Evolutionary conservation across 2,113 vertebrate genomes (phyloP).

Genomic region (Nesoenas mayeri): DNA sequence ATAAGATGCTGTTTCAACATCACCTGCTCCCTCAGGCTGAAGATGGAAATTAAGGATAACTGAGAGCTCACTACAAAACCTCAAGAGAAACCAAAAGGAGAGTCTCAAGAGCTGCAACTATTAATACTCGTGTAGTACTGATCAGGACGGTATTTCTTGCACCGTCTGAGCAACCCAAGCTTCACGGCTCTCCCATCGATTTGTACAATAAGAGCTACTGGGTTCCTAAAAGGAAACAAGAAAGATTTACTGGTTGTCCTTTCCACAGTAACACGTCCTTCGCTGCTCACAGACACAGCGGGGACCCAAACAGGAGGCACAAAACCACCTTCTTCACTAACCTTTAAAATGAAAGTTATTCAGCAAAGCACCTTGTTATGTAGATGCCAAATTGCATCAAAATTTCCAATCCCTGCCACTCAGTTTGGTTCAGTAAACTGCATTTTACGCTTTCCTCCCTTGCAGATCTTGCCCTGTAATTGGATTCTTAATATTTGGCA

Average conservation of each 20-base stretch:
- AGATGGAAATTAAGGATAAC: slow-evolving; percentile 17
- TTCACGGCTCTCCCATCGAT: neutral
- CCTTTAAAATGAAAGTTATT: neutral
- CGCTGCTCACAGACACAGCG: neutral
- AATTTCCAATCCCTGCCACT: neutral
- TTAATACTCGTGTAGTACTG: neutral
- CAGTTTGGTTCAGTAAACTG: neutral
- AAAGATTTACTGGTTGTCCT: neutral
- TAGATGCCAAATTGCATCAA: neutral
- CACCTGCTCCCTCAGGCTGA: slow-evolving; percentile 10
- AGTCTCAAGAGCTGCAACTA: neutral
- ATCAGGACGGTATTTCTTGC: neutral
- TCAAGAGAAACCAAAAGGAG: neutral
- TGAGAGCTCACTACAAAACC: neutral
- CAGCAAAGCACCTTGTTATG: neutral
- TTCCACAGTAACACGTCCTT: neutral
- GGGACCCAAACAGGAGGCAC: neutral
- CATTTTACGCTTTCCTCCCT: neutral
- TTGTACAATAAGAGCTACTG: neutral
- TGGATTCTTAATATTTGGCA: neutral
- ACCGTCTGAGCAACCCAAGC: neutral
- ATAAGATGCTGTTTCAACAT: slow-evolving; percentile 15
- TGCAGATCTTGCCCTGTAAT: neutral
- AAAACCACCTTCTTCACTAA: neutral
- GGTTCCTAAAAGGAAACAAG: neutral